Evolutionary conservation across 2,113 vertebrate genomes (phyloP), one percentile per base, ranked within the genome.

Genomic region (Oxygymnocypris stewartii): DNA sequence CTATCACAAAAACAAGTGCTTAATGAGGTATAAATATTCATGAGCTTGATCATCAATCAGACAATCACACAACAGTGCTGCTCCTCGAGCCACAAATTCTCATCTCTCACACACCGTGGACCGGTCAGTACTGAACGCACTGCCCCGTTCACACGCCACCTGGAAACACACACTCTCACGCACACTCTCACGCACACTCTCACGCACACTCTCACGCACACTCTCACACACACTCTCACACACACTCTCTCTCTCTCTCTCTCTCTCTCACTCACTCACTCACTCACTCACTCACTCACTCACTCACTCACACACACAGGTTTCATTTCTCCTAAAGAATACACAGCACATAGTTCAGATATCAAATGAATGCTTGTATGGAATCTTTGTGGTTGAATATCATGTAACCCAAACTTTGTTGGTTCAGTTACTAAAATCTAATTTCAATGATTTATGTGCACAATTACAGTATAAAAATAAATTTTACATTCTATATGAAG

Each of bases 1-100:
- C 47, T 25, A 74, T 84, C 65, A 42, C 47, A 40, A 31, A 84
- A 84, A 84, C 67, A 84, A 84, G 49, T 16, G 65, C 20, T 35
- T 84, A 84, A 84, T 84, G 82, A 84, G 49, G 49, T 74, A 84
- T 74, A 84, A 74, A 84, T 84, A 84, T 84, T 84, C 82, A 84
- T 74, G 82, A 84, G 20, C 20, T 54, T 57, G 23, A 69, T 69
- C 63, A 82, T 82, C 61, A 69, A 82, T 82, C 63, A 35, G 80
- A 69, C 25, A 82, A 47, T 47, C 79, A 67, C 79, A 67, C 37
- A 47, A 51, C 80, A 35, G 44, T 25, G 12, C 42, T 65, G 79
- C 40, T 65, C 23, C 59, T 44, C 25, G 16, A 82, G 18, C 61
- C 80, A 31, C 80, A 69, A 42, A 69, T 37, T 71, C 82, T 84